Conservation (phyloP, 2,888 invertebrate species). For the Macrosiphum euphorbiae region DNA sequence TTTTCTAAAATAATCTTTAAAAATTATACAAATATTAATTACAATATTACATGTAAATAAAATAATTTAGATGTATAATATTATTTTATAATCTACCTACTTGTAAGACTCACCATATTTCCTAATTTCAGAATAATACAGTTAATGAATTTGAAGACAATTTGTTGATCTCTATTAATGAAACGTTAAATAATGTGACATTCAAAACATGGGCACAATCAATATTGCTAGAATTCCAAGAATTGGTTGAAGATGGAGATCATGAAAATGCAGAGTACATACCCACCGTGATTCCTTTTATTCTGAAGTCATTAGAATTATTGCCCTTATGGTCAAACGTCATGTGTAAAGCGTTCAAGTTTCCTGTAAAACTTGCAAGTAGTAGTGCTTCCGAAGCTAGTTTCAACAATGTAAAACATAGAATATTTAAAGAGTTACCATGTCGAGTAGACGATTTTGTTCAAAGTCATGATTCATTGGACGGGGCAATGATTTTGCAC, state of each 20-base stretch:
- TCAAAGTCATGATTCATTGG: not conserved
- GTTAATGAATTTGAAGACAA: not conserved
- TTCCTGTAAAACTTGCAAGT: not conserved
- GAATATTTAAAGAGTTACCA: not conserved
- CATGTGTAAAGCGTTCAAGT: not conserved
- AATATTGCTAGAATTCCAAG: not conserved
- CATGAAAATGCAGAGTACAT: not conserved
- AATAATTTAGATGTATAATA: too few species aligned
- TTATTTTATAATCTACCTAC: too few species aligned
- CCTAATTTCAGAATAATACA: not conserved
- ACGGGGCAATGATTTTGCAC: not conserved
- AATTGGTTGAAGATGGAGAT: conserved; percentile 1
- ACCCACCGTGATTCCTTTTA: not conserved
- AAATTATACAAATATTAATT: too few species aligned
- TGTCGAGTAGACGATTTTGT: conserved; percentile 4
- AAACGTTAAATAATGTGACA: not conserved
- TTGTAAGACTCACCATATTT: not conserved
- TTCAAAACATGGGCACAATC: not conserved
- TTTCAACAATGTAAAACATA: not conserved
- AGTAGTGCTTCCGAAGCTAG: not conserved
- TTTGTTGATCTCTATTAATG: not conserved
- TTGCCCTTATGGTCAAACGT: not conserved
- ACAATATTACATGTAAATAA: too few species aligned
- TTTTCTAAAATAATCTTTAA: too few species aligned
- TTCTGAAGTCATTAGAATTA: not conserved